Base-by-base conservation (phyloP, 2,888 invertebrate species). In the Pristionchus exspectatus region DNA sequence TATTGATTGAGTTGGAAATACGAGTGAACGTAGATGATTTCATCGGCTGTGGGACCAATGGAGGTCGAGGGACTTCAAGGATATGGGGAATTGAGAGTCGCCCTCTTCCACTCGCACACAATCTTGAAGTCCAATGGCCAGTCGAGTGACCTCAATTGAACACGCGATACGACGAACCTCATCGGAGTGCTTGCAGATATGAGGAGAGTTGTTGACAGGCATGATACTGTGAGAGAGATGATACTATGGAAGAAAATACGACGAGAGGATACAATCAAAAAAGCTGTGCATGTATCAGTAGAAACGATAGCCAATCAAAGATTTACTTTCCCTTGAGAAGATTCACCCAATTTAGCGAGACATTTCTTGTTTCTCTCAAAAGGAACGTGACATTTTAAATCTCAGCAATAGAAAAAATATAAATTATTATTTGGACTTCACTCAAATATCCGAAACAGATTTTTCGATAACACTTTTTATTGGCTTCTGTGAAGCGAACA, bases 121-220 rank as follows among this genome's bases (percentile, higher is more conserved):
- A 0, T 50, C 12, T 50, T 50, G 44, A 50, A 50, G 44, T 50
- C 12, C 44, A 3, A 9, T 10, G 44, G 44, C 44, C 44, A 12
- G 44, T 50, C 44, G 44, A 50, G 44, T 12, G 44, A 50, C 59
- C 21, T 18, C 59, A 21, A 59, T 18, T 21, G 59, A 14, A 69
- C 3, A 18, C 9, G 44, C 44, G 44, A 7, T 24, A 27, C 9
- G 12, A 21, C 33, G 30, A 30, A 81, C 81, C 81, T 81, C 54
- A 14, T 81, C 81, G 33, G 81, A 27, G 2, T 54, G 54, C 24
- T 81, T 81, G 33, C 50, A 81, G 54, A 81, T 54, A 1, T 54
- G 81, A 24, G 81, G n/a, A n/a, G 81, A 81, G 54, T 81, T 81
- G 50, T 81, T 81, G 81, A 81, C 81, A 2, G 81, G 81, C 81